phyloP scores from a whole-genome alignment of 2,113 vertebrate species.

The Ptilonorhynchus violaceus region DNA sequence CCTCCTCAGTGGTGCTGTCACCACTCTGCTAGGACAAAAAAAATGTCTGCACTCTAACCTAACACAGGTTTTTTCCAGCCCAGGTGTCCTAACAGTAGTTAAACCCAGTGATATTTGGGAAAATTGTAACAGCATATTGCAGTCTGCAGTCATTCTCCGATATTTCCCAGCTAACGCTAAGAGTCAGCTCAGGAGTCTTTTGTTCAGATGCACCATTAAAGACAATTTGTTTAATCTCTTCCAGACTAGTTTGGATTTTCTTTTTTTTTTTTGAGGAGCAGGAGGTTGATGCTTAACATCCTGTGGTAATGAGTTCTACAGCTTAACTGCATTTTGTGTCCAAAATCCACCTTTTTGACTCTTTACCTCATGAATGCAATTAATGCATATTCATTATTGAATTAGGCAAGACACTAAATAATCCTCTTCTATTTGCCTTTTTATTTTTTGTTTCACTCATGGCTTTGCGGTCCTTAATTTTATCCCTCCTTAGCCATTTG shows the following conservation, averaged over 20 bases:
- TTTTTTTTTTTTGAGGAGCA: neutral
- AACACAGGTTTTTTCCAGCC: neutral
- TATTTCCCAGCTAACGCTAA: neutral
- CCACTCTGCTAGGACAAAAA: neutral
- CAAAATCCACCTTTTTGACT: neutral
- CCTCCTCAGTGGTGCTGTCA: neutral
- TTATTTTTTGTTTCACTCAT: neutral
- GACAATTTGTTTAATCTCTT: neutral
- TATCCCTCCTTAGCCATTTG: neutral
- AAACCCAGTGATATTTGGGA: accelerated
- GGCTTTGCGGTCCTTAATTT: neutral
- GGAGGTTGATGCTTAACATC: neutral
- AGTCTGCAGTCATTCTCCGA: neutral
- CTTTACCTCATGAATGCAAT: neutral
- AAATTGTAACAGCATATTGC: neutral
- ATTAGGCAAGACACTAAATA: neutral
- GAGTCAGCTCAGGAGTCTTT: neutral
- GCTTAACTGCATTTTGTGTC: neutral
- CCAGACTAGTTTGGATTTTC: neutral
- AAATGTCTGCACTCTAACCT: neutral
- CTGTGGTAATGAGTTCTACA: neutral
- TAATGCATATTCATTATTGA: neutral
- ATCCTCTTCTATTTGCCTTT: neutral
- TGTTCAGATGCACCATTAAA: neutral
- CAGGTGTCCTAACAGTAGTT: neutral